Conservation (phyloP, 1,140 invertebrate species). For the Heliconius melpomene region DNA sequence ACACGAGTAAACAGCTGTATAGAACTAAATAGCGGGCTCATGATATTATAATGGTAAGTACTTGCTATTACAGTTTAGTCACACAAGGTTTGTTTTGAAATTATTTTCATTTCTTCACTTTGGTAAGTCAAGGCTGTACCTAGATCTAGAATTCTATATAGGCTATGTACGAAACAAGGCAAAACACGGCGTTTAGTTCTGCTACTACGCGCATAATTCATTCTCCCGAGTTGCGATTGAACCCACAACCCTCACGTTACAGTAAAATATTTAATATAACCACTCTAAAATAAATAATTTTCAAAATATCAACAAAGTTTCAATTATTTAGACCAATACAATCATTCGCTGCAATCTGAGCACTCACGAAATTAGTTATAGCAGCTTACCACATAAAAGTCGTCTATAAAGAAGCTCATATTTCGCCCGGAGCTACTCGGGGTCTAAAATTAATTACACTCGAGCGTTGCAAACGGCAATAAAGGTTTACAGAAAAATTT, state of each 20-base stretch:
- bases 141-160: no score
- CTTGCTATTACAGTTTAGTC: not conserved
- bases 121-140: no score
- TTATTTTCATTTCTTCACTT: no score
- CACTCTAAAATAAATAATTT: not conserved
- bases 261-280: no score
- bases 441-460: conserved; percentile 53
- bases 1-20: not conserved
- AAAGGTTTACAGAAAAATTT: conserved; percentile 53
- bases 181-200: no score
- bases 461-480: conserved; percentile 50
- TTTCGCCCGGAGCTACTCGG: conserved; percentile 38
- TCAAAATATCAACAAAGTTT: not conserved
- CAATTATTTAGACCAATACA: not conserved
- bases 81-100: not conserved
- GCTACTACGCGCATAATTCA: no score
- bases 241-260: no score
- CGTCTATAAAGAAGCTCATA: conserved; percentile 38
- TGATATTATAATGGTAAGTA: not conserved
- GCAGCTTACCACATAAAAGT: conserved; percentile 12
- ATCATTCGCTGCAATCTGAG: not conserved
- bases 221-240: no score
- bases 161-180: no score
- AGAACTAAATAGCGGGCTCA: no score
- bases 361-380: conserved; percentile 19